Evolutionary conservation across 2,888 invertebrate species (phyloP), one percentile per base, ranked within the genome.

Genomic region (Agriopis aurantiaria): DNA sequence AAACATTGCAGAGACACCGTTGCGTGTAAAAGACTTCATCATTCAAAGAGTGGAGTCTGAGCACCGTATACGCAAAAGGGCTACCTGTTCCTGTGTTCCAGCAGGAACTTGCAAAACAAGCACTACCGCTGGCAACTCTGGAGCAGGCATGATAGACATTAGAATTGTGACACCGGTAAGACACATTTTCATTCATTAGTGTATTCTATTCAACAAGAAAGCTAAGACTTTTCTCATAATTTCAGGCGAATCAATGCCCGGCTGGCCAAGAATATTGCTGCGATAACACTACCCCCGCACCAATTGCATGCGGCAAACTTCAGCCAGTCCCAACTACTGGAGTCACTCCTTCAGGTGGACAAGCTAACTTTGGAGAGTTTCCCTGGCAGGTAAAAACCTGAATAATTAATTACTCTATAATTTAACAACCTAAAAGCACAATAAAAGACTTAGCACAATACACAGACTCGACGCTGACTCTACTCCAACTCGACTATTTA

Each of bases 341-440:
- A 3, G 84, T 92, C 1, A 79, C 88, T 23, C 86, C 90, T 1
- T 79, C 86, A 6, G 86, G 92, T 0, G 96, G 96, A 1, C 95
- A 96, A 85, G 95, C 97, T 10, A 92, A 90, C 72, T 96, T 95
- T 79, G 97, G 97, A 12, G 96, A 96, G 77, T 97, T 95, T 87
- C 97, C 97, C 3, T 97, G 97, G 97, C 96, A 96, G 91, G 96
- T 96, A 65, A 45, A 52, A 56, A 12, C 10, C 8, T 43, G 43
- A 43, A 43, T 43, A 10, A 8, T 48, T 1, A 48, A 53, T 57
- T 17, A 10, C 6, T 43, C 43, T 1, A 5, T 33, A 33, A 33
- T 33, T 33, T 4, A 33, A 33, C 33, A 33, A 4, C 33, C 33
- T 33, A 33, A 3, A 33, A 33, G 3, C 33, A 33, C 33, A 5